Conservation (phyloP, 2,797 vertebrate species). For the Acanthurus leucopareius region DNA sequence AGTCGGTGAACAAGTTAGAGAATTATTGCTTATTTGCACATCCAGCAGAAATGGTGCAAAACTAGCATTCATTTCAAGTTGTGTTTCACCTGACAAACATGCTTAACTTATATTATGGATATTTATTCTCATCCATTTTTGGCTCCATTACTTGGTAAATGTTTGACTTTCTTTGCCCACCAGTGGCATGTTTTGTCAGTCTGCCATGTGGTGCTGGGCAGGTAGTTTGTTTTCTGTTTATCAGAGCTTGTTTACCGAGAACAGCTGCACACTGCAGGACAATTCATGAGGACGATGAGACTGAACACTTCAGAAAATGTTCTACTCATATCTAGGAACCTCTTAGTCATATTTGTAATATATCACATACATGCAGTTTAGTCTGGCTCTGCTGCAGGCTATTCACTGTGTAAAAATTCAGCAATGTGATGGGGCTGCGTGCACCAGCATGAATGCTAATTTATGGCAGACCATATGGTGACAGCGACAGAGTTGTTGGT, state of each 20-base stretch:
- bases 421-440: slow-evolving; percentile 33
- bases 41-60: neutral
- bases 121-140: too few species aligned
- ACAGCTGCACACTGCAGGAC: neutral
- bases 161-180: neutral
- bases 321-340: neutral
- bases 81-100: neutral
- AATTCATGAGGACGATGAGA: slow-evolving; percentile 11
- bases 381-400: slow-evolving; percentile 49
- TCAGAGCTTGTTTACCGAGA: neutral
- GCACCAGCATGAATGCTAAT: slow-evolving; percentile 68
- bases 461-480: slow-evolving; percentile 75
- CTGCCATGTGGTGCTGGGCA: neutral
- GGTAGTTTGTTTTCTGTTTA: neutral
- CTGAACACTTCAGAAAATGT: neutral
- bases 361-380: slow-evolving; percentile 26
- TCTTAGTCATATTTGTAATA: slow-evolving; percentile 12
- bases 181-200: neutral
- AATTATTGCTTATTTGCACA: neutral
- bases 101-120: neutral
- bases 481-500: slow-evolving; percentile 67
- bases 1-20: neutral
- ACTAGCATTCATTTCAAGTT: neutral
- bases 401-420: slow-evolving; percentile 50
- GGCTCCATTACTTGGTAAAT: neutral